These are phyloP conservation scores for Drosophila affinis DNA, from an alignment of 2,888 invertebrate genomes.

Conservation along the genomic window DNA sequence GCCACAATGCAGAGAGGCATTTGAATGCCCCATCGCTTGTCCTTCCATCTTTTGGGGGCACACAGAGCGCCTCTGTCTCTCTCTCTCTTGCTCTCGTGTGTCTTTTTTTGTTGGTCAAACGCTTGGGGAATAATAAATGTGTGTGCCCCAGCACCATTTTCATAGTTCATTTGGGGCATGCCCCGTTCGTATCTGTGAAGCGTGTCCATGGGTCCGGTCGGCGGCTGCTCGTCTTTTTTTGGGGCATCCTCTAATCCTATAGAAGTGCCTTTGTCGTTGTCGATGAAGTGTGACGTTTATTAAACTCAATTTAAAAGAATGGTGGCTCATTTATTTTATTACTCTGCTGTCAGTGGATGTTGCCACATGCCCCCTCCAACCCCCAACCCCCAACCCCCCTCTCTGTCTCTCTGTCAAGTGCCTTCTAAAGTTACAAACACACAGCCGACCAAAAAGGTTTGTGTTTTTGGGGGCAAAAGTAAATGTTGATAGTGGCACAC, in stretches of 20 bases:
- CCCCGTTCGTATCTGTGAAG: constrained; percentile 51
- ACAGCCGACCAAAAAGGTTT: background rate
- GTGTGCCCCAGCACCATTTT: constrained; percentile 71
- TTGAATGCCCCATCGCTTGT: constrained; percentile 67
- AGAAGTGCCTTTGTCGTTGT: constrained; percentile 35
- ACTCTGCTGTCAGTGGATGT: constrained; percentile 68
- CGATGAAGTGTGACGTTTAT: constrained; percentile 79
- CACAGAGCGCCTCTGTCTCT: constrained; percentile 7
- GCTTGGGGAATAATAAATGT: constrained; percentile 80
- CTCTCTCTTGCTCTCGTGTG: background rate
- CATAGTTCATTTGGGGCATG: constrained; percentile 75
- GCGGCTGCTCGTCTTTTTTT: constrained; percentile 23
- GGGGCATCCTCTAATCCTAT: constrained; percentile 30
- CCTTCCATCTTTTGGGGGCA: constrained; percentile 11
- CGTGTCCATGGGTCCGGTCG: constrained; percentile 56
- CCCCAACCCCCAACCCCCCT: background rate
- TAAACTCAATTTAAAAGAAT: constrained; percentile 80
- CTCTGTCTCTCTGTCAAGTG: constrained; percentile 31
- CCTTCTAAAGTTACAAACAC: constrained; percentile 56
- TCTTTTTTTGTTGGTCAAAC: constrained; percentile 65
- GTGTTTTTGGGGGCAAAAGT: constrained; percentile 19
- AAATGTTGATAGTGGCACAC: constrained; percentile 72
- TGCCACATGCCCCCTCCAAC: background rate
- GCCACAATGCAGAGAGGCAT: constrained; percentile 72
- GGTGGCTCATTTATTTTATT: constrained; percentile 79